Conservation (phyloP, 2,888 invertebrate species). For the Eueremaeus valkanovi region DNA sequence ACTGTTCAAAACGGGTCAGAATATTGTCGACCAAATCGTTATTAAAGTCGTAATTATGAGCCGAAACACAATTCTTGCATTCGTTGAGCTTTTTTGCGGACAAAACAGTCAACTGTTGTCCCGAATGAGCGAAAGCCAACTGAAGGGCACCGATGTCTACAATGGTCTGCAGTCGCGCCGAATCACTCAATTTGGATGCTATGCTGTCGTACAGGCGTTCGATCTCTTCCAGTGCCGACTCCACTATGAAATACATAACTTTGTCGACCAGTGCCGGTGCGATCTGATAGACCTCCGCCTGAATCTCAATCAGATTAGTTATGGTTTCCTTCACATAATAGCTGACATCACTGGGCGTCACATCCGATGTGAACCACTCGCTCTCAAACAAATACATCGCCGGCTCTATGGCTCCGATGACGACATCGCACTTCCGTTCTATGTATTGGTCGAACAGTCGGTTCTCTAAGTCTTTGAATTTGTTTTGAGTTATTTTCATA, state of each 20-base stretch:
- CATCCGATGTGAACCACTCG: conserved; percentile 23
- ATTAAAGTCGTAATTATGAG: conserved; percentile 4
- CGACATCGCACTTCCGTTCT: conserved; percentile 86
- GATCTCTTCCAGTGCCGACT: conserved; percentile 87
- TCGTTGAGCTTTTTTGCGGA: conserved; percentile 27
- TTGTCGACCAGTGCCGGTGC: conserved; percentile 42
- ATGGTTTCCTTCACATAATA: conserved; percentile 70
- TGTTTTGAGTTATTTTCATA: conserved; percentile 57
- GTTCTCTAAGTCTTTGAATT: conserved; percentile 51
- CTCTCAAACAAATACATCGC: conserved; percentile 68
- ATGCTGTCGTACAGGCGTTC: conserved; percentile 79
- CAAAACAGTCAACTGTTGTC: conserved; percentile 13
- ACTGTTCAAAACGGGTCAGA: conserved; percentile 51
- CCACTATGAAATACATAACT: conserved; percentile 56
- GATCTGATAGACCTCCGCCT: conserved; percentile 58
- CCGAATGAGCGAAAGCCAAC: conserved; percentile 36
- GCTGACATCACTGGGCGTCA: conserved; percentile 60
- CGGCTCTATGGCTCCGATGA: conserved; percentile 92
- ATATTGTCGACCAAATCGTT: conserved; percentile 50
- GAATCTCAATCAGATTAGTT: conserved; percentile 56
- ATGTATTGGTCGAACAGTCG: conserved; percentile 54
- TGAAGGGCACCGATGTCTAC: conserved; percentile 41
- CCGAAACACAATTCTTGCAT: conserved; percentile 13
- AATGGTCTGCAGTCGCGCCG: conserved; percentile 38
- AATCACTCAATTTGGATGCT: conserved; percentile 33